Evolutionary conservation across 2,113 vertebrate species (phyloP).

Genomic region (Lamprologus tigripictilis): DNA sequence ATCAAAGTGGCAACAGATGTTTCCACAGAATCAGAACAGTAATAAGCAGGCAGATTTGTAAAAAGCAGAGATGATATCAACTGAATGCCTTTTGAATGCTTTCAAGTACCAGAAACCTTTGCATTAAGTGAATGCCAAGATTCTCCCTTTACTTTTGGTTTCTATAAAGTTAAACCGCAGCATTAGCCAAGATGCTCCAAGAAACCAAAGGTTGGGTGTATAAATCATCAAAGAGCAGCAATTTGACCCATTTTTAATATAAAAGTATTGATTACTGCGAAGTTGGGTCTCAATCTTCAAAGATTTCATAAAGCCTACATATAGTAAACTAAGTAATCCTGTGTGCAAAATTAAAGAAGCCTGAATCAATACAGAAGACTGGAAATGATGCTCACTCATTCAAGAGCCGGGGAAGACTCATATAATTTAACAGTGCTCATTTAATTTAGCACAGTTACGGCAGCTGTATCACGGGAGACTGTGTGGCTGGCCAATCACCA

Average conservation of each 20-base stretch:
- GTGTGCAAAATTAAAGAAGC: background rate
- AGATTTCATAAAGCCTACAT: background rate
- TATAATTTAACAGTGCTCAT: constrained; percentile 36
- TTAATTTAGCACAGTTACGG: constrained; percentile 41
- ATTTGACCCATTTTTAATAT: background rate
- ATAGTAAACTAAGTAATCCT: background rate
- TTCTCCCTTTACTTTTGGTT: background rate
- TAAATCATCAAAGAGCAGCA: background rate
- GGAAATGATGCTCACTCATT: background rate
- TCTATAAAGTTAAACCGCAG: background rate
- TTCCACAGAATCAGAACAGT: background rate
- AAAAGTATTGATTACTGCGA: background rate
- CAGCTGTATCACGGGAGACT: constrained; percentile 1
- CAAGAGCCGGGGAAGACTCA: constrained; percentile 1
- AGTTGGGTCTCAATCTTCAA: background rate
- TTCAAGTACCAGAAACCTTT: background rate
- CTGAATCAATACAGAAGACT: constrained; percentile 9
- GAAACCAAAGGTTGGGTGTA: background rate
- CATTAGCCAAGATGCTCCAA: background rate
- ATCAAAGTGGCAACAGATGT: background rate
- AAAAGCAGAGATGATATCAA: background rate
- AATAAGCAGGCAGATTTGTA: background rate
- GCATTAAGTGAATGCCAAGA: background rate
- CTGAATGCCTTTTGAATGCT: background rate
- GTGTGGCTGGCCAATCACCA: background rate